Evolutionary conservation across 2,888 invertebrate genomes (phyloP), one percentile per base, ranked within the genome.

Genomic region (Tachina grossa): DNA sequence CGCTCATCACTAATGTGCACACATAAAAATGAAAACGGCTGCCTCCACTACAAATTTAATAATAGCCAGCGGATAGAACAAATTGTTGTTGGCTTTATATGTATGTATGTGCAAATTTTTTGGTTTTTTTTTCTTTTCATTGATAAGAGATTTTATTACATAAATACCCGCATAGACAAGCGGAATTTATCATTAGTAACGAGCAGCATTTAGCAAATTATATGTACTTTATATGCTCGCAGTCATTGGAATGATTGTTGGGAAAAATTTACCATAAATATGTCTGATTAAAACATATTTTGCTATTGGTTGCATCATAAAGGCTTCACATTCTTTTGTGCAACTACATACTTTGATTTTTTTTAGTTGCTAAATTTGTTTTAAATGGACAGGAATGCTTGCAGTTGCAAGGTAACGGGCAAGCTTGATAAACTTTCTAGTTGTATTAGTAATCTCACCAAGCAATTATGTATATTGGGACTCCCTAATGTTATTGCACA

Each of bases 131-230:
- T 59, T 71, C 39, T 68, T 81, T 83, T 55, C 76, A 76, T 82
- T 82, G 84, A 86, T 86, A 86, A 86, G 84, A 82, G 82, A 79
- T 68, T 82, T 86, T 84, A 84, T 86, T 86, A 84, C 85, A 85
- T 57, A 79, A 79, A 72, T 79, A 72, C n/a, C 47, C 47, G 31
- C 22, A 81, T 31, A 61, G 81, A 59, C 65, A 72, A 78, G 72
- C 66, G 76, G 82, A 84, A 86, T 86, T 86, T 86, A 86, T 86
- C 79, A 85, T 83, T 79, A 68, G 77, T 76, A 85, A 72, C 47
- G 55, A 51, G 45, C 49, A 74, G 13, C 45, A 49, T 4, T 31
- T 51, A 51, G 47, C 53, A 57, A 82, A 63, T 39, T 41, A 47
- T 61, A 31, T 31, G 31, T 31, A 31, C 31, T 31, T 31, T 31